phyloP scores from a whole-genome alignment of 2,888 invertebrate genomes.

The Sinotaia quadrata region DNA sequence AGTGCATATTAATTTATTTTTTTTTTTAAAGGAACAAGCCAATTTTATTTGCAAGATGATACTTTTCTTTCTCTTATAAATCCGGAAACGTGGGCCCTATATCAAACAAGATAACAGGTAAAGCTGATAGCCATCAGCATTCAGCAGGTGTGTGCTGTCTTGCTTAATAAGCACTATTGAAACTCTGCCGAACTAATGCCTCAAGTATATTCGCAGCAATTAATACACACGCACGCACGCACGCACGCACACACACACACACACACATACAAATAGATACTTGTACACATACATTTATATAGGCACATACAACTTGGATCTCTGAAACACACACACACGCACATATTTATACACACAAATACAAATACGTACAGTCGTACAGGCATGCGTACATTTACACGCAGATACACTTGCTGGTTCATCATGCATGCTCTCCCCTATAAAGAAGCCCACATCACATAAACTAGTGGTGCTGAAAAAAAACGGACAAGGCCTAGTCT shows the following conservation, averaged over 20 bases:
- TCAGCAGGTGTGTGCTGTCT: too few relatives aligned
- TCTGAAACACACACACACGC: not conserved
- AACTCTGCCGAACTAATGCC: too few relatives aligned
- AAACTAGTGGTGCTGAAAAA: not conserved
- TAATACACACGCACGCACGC: too few relatives aligned
- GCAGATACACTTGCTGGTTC: not conserved
- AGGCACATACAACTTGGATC: not conserved
- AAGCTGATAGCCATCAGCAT: too few relatives aligned
- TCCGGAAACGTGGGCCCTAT: too few relatives aligned
- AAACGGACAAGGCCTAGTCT: not conserved
- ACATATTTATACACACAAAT: not conserved
- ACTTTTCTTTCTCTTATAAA: too few relatives aligned
- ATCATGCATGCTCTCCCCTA: not conserved
- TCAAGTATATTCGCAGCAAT: not conserved
- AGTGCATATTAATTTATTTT: too few relatives aligned
- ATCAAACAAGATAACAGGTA: too few relatives aligned
- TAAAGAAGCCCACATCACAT: constrained; percentile 1
- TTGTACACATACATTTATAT: not conserved
- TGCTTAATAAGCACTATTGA: too few relatives aligned
- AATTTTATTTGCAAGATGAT: too few relatives aligned
- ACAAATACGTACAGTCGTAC: not conserved
- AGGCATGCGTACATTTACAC: not conserved
- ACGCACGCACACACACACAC: constrained; percentile 7
- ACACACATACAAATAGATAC: not conserved
- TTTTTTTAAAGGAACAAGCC: too few relatives aligned